Base-by-base conservation (phyloP, 2,888 invertebrate species). In the Heliconius ethilla region DNA sequence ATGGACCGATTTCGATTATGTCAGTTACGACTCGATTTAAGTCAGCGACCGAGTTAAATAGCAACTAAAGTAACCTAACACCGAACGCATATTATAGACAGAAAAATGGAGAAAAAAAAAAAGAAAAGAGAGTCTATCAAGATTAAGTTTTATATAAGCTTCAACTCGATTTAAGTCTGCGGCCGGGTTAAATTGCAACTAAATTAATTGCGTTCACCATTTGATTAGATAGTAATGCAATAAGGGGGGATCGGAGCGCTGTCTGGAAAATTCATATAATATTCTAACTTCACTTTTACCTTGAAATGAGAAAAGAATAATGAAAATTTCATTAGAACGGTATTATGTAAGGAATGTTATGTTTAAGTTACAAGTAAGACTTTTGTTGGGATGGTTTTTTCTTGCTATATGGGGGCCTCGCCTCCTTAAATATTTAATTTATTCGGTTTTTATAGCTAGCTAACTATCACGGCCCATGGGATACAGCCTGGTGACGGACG, bases 171-270 rank as follows among this genome's bases (percentile, higher is more conserved):
- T 74, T 63, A 51, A 70, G 70, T 69, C 76, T 77, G 76, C 73
- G 78, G 63, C 15, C 51, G 27, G 45, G 75, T 69, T 78, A 78
- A 78, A 79, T 78, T 73, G 79, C 79, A 62, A 62, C 25, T 62
- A 25, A 29, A 77, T 70, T 65, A 73, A 77, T 77, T 77, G 55
- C 59, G 66, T 72, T 66, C 77, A 66, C 59, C 59, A 73, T 77
- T 77, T 77, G 65, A 77, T 77, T 73, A 77, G 66, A 73, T 66
- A 27, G 72, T 67, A 77, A 77, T 59, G 65, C 11, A 40, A 65
- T 74, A 74, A 74, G 72, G 33, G n/a, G 59, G 63, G 63, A 72
- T 72, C 25, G 72, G 22, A 37, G 63, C 63, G 27, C 74, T 74
- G 25, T 45, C 65, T 63, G 65, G 74, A 74, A 74, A 65, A 74